Base-by-base conservation (phyloP, 2,888 invertebrate species). In the Mimachlamys varia region DNA sequence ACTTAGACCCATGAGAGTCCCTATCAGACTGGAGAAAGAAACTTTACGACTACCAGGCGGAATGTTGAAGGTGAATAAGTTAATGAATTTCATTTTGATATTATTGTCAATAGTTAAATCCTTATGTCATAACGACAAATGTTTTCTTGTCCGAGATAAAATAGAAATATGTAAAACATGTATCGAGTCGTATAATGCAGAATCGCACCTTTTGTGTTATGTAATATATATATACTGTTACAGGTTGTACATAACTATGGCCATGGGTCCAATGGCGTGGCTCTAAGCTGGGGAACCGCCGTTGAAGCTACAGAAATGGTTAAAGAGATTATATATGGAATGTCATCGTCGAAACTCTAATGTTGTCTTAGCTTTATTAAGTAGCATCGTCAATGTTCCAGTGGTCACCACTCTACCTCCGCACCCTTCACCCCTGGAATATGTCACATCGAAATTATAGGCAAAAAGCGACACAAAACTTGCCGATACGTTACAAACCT, bases 221-320 rank as follows among this genome's bases (percentile, higher is more conserved):
- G 17, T n/a, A 89, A 17, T 19, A 2, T n/a, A 89, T 19, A 27
- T 76, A 33, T 88, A 38, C 44, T 53, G n/a, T 50, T 88, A 88
- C 93, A 98, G 97, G 97, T 99, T 53, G 98, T 99, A 10, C 99
- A 99, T 96, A 98, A 99, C 96, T 99, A 99, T 96, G 99, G 99
- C 0, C 99, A 99, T 96, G 99, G 99, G 0, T 99, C 99, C 0
- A 99, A 99, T 96, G 99, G 99, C 0, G 98, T 99, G 0, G 98
- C 98, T 92, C 98, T 98, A 58, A 98, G 98, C 10, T 99, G 99
- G 50, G 99, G 99, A 15, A 98, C 99, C 0, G 98, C 98, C 0
- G 97, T 98, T 91, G 97, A 98, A 95, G 98, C 98, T 0, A 98
- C 98, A 0, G 96, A 97, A 89, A 97, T 98, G 33, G 98, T 98